Conservation (phyloP, 2,113 vertebrate genomes). For the Dermatemys mawii region DNA sequence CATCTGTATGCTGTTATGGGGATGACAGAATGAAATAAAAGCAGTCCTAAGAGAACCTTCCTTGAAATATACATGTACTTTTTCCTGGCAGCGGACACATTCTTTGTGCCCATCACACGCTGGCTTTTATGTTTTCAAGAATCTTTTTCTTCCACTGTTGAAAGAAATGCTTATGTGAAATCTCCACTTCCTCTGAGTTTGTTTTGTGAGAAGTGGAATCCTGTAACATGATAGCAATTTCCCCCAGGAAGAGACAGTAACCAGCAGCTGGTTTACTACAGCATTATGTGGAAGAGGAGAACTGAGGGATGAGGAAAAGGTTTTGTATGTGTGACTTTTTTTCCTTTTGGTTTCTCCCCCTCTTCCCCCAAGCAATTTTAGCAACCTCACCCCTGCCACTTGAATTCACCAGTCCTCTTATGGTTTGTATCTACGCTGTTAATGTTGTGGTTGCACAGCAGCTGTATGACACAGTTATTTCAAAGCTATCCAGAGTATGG, state of each 20-base stretch:
- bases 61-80: background rate
- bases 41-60: background rate
- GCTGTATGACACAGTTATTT: background rate
- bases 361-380: background rate
- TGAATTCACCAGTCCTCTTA: background rate
- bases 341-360: constrained; percentile 29
- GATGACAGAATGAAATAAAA: background rate
- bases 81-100: background rate
- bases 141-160: background rate
- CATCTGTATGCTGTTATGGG: background rate
- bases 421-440: fast-evolving
- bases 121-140: background rate
- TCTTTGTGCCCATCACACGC: background rate
- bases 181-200: background rate
- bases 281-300: constrained; percentile 49
- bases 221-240: background rate
- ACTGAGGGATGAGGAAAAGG: background rate
- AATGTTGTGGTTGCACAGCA: background rate
- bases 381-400: background rate
- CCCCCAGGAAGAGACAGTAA: background rate
- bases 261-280: constrained; percentile 38
- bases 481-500: background rate
- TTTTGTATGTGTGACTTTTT: constrained; percentile 58
- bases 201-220: constrained; percentile 16
- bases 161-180: background rate